Evolutionary conservation across 2,113 vertebrate species (phyloP), one percentile per base, ranked within the genome.

Genomic region (Sus scrofa): DNA sequence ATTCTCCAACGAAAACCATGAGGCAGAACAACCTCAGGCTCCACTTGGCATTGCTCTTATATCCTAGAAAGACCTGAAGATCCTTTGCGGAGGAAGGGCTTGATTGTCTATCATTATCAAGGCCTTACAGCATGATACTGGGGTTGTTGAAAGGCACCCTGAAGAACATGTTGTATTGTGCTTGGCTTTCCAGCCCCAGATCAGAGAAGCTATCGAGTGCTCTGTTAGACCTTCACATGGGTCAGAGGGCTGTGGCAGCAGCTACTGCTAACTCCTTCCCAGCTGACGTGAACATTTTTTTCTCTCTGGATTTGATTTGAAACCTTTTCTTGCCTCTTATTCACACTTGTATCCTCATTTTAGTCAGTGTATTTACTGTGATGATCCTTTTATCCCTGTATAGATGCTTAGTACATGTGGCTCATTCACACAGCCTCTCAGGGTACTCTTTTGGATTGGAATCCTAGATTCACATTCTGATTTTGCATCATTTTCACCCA

Each of bases 261-360:
- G 9, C 58, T 6, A 79, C 63, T 58, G n/a, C 85, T 34, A 79
- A 0, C 24, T 70, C 11, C 52, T 87, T 92, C 67, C n/a, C 27
- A 91, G 82, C 52, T 96, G 75, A 95, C 30, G 7, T 87, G 58
- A 54, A 75, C 50, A n/a, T 2, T 20, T 82, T 86, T 65, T 58
- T 44, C 44, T n/a, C 62, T 86, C n/a, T 70, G 52, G 9, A 56
- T 68, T 95, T 22, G 68, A 37, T 92, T 96, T 9, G 63, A 85
- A 20, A 74, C 34, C 19, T 90, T 86, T 89, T 18, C n/a, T 34
- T 86, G 16, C 56, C 71, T 67, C 67, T 0, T 92, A 86, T 50
- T 79, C 79, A 78, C 75, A 70, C 67, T 83, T 96, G 52, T 30
- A 63, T 60, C 44, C 77, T 79, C 60, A 81, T 84, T 85, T 94